These are phyloP conservation scores for Hephaestus fuliginosus DNA, from an alignment of 2,797 vertebrate genomes.

Conservation along the genomic window DNA sequence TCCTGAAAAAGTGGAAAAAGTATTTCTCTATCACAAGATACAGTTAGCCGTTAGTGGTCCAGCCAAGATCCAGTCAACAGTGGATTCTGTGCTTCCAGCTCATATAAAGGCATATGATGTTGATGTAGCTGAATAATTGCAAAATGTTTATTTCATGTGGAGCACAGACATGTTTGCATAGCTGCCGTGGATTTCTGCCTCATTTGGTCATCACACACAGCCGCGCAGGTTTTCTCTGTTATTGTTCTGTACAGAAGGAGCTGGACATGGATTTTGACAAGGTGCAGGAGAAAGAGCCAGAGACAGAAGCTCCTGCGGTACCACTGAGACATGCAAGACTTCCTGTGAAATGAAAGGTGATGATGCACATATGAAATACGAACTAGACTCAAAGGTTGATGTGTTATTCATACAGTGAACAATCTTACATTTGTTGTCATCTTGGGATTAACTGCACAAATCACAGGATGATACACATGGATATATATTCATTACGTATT, in stretches of 20 bases:
- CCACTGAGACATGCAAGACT: slow-evolving; percentile 10
- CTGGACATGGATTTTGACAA: slow-evolving; percentile 48
- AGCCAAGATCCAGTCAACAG: slow-evolving; percentile 50
- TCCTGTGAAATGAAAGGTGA: slow-evolving; percentile 22
- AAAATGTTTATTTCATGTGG: slow-evolving; percentile 79
- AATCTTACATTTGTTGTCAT: background rate
- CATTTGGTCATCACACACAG: slow-evolving; percentile 75
- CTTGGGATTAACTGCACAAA: background rate
- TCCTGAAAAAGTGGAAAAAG: slow-evolving; percentile 9
- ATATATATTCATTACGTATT: background rate
- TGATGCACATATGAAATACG: slow-evolving; percentile 19
- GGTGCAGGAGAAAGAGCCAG: slow-evolving; percentile 39
- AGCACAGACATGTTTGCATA: slow-evolving; percentile 77
- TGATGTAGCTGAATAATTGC: slow-evolving; percentile 76
- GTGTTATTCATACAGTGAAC: background rate
- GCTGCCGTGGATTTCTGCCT: slow-evolving; percentile 80
- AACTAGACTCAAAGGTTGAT: slow-evolving; percentile 4
- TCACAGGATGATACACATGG: background rate
- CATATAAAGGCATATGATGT: slow-evolving; percentile 70
- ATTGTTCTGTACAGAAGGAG: slow-evolving; percentile 55
- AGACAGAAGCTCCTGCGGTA: slow-evolving; percentile 46
- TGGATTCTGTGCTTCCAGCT: slow-evolving; percentile 43
- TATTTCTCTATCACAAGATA: slow-evolving; percentile 22
- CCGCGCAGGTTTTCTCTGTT: slow-evolving; percentile 52
- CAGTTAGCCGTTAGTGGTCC: background rate